phyloP scores from a whole-genome alignment of 2,888 invertebrate species.

The Sphaeridia pumilis region DNA sequence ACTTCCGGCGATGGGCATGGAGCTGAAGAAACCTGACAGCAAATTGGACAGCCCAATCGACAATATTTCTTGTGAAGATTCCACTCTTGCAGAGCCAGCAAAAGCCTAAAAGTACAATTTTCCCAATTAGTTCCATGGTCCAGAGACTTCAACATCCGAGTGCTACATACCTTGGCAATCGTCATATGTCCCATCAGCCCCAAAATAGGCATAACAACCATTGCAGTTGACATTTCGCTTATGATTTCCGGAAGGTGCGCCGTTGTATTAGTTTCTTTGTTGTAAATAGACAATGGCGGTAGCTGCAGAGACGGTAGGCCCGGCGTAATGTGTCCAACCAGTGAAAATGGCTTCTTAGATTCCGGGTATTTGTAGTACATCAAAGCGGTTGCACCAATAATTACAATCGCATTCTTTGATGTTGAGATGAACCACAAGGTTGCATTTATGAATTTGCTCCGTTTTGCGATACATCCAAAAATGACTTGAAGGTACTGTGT shows the following conservation, averaged over 20 bases:
- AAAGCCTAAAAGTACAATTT: conserved; percentile 12
- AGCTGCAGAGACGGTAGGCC: conserved; percentile 53
- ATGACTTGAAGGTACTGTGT: not conserved
- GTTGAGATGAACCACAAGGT: not conserved
- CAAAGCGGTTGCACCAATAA: not conserved
- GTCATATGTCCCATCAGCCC: conserved; percentile 56
- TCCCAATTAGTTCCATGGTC: too few species aligned
- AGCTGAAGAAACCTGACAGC: conserved; percentile 22
- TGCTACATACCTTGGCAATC: conserved; percentile 55
- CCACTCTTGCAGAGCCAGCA: conserved; percentile 24
- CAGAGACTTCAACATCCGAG: too few species aligned
- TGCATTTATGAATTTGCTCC: not conserved
- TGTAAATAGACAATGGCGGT: conserved; percentile 51
- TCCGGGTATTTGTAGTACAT: not conserved
- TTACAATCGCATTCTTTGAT: conserved; percentile 4
- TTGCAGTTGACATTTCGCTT: conserved; percentile 65
- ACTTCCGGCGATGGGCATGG: conserved; percentile 27
- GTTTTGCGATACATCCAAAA: not conserved
- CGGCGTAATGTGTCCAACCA: conserved; percentile 52
- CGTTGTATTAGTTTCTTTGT: conserved; percentile 47
- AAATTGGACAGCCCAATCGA: conserved; percentile 10
- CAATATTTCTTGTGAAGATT: conserved; percentile 25
- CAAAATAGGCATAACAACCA: conserved; percentile 74
- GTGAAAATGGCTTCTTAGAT: conserved; percentile 1
- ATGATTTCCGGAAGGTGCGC: conserved; percentile 57